phyloP scores from a whole-genome alignment of 1,140 invertebrate species.

The Conopomorpha cramerella region DNA sequence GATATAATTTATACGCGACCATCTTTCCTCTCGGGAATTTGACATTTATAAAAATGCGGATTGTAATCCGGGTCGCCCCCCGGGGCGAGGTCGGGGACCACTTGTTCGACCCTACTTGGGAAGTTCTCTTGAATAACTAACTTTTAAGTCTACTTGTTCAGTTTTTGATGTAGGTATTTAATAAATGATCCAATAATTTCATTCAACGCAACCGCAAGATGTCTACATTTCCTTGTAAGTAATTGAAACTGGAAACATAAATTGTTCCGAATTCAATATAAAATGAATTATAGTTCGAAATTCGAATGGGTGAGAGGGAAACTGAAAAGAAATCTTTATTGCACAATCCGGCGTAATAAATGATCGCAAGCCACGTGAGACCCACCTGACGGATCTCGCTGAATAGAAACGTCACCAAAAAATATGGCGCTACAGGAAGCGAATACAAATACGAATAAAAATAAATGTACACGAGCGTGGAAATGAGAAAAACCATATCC shows the following conservation, averaged over 20 bases:
- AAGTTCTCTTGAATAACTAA: too few relatives aligned
- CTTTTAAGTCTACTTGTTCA: too few relatives aligned
- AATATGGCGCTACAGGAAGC: constrained; percentile 41
- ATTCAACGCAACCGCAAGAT: too few relatives aligned
- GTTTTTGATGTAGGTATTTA: too few relatives aligned
- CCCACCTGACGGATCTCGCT: constrained; percentile 7
- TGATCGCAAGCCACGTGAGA: constrained; percentile 1
- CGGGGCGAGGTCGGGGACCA: not conserved
- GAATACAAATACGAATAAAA: constrained; percentile 54
- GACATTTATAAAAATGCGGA: constrained; percentile 44
- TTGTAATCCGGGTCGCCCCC: constrained; percentile 19
- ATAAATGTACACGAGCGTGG: constrained; percentile 38
- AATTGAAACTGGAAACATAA: too few relatives aligned
- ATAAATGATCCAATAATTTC: too few relatives aligned
- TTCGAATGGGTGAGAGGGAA: too few relatives aligned
- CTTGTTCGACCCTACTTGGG: not conserved
- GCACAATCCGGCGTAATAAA: constrained; percentile 1
- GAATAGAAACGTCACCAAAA: constrained; percentile 36
- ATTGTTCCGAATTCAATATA: too few relatives aligned
- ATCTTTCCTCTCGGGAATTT: constrained; percentile 28
- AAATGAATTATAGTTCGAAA: too few relatives aligned
- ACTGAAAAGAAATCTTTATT: constrained; percentile 2
- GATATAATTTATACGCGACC: constrained; percentile 25
- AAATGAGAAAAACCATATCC: constrained; percentile 61
- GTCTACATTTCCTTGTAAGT: too few relatives aligned